Conservation (phyloP, 2,113 vertebrate species). For the Orientallactaga bullata region DNA sequence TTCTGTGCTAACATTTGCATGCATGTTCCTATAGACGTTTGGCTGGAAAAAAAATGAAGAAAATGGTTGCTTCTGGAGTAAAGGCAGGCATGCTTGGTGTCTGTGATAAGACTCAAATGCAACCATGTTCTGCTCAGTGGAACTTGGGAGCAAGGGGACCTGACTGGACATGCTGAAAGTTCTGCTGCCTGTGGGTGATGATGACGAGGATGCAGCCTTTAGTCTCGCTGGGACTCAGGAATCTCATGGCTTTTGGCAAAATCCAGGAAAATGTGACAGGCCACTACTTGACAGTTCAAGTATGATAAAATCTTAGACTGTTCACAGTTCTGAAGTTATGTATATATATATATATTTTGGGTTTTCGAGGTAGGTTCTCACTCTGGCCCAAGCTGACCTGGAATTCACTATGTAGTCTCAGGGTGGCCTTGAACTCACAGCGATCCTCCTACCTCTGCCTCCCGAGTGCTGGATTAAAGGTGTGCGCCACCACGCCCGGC, state of each 20-base stretch:
- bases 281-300: slow-evolving; percentile 25
- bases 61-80: neutral
- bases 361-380: too few species aligned
- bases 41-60: neutral
- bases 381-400: too few species aligned
- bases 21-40: neutral
- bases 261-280: neutral
- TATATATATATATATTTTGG: too few species aligned
- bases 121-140: neutral
- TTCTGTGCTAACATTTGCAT: slow-evolving; percentile 21
- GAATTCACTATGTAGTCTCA: too few species aligned
- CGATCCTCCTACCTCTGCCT: too few species aligned
- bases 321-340: neutral
- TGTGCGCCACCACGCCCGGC: too few species aligned
- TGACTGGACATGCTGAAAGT: neutral
- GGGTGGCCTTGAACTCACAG: too few species aligned
- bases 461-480: too few species aligned
- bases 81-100: neutral
- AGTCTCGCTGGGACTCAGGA: neutral
- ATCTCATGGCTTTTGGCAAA: neutral
- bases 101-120: neutral
- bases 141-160: neutral
- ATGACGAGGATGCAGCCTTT: neutral
- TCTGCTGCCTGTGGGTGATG: neutral
- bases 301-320: neutral